Evolutionary conservation across 1,140 invertebrate genomes (phyloP).

Genomic region (Aplysia californica): DNA sequence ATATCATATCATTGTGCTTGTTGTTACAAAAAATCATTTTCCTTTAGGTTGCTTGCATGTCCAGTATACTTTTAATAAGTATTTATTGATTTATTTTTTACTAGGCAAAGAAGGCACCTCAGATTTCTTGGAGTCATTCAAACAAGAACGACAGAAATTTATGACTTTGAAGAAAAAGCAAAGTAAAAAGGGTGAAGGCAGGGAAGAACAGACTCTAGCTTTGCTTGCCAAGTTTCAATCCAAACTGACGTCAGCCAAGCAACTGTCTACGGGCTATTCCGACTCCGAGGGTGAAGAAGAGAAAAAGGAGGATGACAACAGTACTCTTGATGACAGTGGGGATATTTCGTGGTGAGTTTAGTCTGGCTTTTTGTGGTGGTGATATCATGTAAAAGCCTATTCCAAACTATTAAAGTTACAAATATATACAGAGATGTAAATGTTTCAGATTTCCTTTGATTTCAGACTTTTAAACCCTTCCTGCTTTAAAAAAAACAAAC

Average conservation of each 20-base stretch:
- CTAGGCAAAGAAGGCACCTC: slow-evolving; percentile 51
- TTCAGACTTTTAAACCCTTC: neutral
- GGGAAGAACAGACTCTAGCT: slow-evolving; percentile 76
- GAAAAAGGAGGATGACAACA: slow-evolving; percentile 60
- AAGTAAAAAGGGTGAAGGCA: slow-evolving; percentile 71
- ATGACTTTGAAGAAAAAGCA: slow-evolving; percentile 73
- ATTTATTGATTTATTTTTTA: neutral
- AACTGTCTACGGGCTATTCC: slow-evolving; percentile 57
- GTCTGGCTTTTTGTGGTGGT: neutral
- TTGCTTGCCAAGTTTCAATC: slow-evolving; percentile 86
- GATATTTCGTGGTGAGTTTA: slow-evolving; percentile 63
- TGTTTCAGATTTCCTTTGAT: neutral
- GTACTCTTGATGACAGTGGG: slow-evolving; percentile 47
- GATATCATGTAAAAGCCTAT: neutral
- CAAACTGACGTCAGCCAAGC: slow-evolving; percentile 76
- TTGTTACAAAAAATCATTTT: too few relatives aligned
- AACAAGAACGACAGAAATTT: slow-evolving; percentile 83
- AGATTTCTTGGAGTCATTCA: slow-evolving; percentile 79
- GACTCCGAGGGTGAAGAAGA: slow-evolving; percentile 63
- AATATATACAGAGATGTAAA: neutral
- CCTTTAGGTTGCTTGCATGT: too few relatives aligned
- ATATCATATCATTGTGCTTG: too few relatives aligned
- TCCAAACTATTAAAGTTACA: neutral
- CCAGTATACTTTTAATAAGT: too few relatives aligned
- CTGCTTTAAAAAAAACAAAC: neutral